Conservation (phyloP, 30 jellyfish, hydroid and myxozoan genomes). For the Hydractinia symbiolongicarpus region DNA sequence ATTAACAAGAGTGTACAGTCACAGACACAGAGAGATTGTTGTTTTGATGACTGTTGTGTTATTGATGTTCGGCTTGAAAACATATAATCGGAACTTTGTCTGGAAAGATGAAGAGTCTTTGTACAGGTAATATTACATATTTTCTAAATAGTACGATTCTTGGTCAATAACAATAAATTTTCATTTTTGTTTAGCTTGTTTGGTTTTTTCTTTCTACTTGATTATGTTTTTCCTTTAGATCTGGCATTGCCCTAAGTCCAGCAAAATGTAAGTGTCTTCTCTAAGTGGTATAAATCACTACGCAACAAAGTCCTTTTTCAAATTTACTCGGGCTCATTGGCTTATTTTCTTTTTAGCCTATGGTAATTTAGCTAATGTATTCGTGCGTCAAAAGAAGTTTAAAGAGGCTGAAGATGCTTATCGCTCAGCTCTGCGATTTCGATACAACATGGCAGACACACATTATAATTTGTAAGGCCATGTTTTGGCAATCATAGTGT, state of each 20-base stretch:
- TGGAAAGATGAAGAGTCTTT: slow-evolving; percentile 81
- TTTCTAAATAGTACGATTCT: not conserved
- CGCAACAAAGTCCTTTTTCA: not conserved
- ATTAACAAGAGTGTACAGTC: not conserved
- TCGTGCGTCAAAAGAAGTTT: slow-evolving; percentile 30
- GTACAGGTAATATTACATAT: slow-evolving; percentile 46
- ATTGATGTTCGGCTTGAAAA: slow-evolving; percentile 36
- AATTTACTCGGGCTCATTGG: not conserved
- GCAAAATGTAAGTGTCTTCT: slow-evolving; percentile 39
- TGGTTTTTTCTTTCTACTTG: not conserved
- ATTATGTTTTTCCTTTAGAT: slow-evolving; percentile 24
- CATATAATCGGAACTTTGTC: slow-evolving; percentile 59
- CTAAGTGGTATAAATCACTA: not conserved
- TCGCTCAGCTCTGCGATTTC: slow-evolving; percentile 44
- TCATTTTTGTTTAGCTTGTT: not conserved
- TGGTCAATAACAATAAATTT: not conserved
- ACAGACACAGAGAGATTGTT: not conserved
- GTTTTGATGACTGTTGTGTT: not conserved
- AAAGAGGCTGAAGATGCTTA: slow-evolving; percentile 72
- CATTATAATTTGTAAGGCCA: slow-evolving; percentile 67
- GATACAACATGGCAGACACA: slow-evolving; percentile 87
- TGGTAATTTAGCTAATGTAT: slow-evolving; percentile 61
- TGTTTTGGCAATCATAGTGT: not conserved
- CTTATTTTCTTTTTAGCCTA: slow-evolving; percentile 41
- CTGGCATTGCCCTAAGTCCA: slow-evolving; percentile 46